Evolutionary conservation across 2,888 invertebrate species (phyloP), one percentile per base, ranked within the genome.

Genomic region (Phaedon cochleariae): DNA sequence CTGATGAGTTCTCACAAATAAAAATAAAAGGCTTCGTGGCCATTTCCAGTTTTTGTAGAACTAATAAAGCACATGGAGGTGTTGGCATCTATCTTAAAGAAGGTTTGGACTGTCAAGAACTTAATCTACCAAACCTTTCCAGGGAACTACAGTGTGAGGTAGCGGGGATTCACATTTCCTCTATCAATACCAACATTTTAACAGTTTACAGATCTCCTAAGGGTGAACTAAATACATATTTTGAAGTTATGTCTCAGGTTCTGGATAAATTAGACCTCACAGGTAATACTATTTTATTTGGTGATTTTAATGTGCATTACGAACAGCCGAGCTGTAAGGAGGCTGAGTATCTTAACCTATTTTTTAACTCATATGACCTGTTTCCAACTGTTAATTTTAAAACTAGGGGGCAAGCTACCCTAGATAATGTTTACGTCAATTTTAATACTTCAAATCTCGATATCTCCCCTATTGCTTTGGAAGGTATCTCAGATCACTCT

Each of bases 301-400:
- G 46, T 46, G 46, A 46, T 10, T 49, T 49, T 49, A 49, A 49
- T 22, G 22, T 49, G 49, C 49, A 49, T 21, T 49, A 49, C 10
- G 22, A 49, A 49, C 49, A 49, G 22, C 49, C 49, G 22, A 49
- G n/a, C 49, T 49, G 49, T 21, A 49, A 21, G 49, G 49, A 49
- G 48, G n/a, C n/a, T n/a, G n/a, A n/a, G n/a, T n/a, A n/a, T n/a
- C n/a, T n/a, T n/a, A n/a, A n/a, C n/a, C n/a, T n/a, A n/a, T n/a
- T n/a, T n/a, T n/a, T n/a, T n/a, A n/a, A n/a, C n/a, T n/a, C n/a
- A n/a, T n/a, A n/a, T n/a, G n/a, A n/a, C n/a, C n/a, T n/a, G n/a
- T n/a, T n/a, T n/a, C n/a, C n/a, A n/a, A n/a, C n/a, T n/a, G n/a
- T 57, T 37, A 57, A 57, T 15, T 57, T 57, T 57, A 57, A 37